These are phyloP conservation scores for Apaloderma vittatum DNA, from an alignment of 2,113 vertebrate genomes.

Conservation along the genomic window DNA sequence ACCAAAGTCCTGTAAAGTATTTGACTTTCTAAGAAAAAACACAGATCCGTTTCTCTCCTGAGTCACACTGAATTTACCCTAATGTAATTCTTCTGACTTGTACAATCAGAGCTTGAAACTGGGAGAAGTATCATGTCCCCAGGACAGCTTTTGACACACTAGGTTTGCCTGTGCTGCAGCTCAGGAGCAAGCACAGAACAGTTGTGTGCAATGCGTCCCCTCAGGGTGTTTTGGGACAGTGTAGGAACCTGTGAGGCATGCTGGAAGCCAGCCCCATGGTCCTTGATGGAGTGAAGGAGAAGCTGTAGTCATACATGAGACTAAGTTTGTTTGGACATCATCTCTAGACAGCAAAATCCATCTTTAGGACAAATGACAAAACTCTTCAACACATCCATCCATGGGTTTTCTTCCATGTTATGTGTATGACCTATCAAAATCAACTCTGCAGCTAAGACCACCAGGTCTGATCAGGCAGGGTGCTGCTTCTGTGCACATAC, in stretches of 20 bases:
- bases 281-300: neutral
- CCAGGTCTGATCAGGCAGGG: neutral
- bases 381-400: fast-evolving
- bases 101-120: neutral
- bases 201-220: neutral
- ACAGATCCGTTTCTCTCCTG: neutral
- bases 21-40: neutral
- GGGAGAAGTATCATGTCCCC: neutral
- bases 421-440: neutral
- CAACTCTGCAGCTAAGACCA: neutral
- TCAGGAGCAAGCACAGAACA: neutral
- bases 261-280: neutral
- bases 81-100: neutral
- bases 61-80: neutral
- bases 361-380: neutral
- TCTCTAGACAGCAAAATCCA: neutral
- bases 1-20: neutral
- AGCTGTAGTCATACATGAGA: fast-evolving
- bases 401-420: neutral
- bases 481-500: neutral
- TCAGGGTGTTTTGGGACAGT: neutral
- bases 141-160: fast-evolving
- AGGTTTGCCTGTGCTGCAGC: neutral
- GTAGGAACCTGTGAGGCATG: fast-evolving
- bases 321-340: neutral